phyloP scores from a whole-genome alignment of 2,113 vertebrate species.

The Oncorhynchus masou region DNA sequence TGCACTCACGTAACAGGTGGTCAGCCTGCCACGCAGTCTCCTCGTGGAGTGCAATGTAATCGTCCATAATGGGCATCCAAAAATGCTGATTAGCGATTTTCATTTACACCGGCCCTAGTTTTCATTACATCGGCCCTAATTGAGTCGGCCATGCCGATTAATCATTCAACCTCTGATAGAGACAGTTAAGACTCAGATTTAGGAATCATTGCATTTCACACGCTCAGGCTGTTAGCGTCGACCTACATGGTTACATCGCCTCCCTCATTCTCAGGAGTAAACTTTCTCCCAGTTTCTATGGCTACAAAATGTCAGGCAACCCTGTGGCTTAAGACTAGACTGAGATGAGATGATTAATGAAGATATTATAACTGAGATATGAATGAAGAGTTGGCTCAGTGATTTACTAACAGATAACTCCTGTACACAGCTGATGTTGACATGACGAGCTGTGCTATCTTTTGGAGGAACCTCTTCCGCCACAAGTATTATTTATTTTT shows the following conservation, averaged over 20 bases:
- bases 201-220: constrained; percentile 24
- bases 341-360: no score
- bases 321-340: not conserved
- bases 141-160: no score
- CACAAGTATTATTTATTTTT: not conserved
- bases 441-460: not conserved
- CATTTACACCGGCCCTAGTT: no score
- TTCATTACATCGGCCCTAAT: no score
- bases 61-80: no score
- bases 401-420: not conserved
- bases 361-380: no score
- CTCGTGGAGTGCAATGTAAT: no score
- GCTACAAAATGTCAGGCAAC: not conserved
- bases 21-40: no score
- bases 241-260: constrained; percentile 5
- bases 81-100: no score
- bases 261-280: constrained; percentile 35
- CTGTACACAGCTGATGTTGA: not conserved
- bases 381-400: not conserved
- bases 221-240: constrained; percentile 3
- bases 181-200: not conserved
- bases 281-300: constrained; percentile 16
- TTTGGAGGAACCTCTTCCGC: not conserved
- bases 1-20: no score
- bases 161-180: no score